Base-by-base conservation (phyloP, 2,797 vertebrate species). In the Adelosebastes latens region DNA sequence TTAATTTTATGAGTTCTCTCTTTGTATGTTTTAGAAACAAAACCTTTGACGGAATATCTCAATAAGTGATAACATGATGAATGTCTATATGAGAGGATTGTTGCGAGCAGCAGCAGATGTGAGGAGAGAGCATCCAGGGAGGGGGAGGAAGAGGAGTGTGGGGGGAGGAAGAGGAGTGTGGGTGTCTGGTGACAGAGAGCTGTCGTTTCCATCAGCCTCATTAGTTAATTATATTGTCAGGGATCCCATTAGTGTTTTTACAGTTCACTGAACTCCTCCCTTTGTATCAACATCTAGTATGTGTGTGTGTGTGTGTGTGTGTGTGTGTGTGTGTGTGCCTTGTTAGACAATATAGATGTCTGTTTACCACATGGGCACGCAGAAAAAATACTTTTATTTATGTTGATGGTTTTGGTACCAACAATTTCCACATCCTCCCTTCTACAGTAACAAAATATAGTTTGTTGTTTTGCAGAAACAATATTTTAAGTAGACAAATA, bases 171-270 rank as follows among this genome's bases (percentile, higher is more conserved):
- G 71, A 49, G 71, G 53, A 42, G 63, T 52, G 77, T 42, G 72
- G 74, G 79, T 79, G 81, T 81, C 75, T 72, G 75, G 58, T 85
- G 84, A 84, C 75, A 76, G 77, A 79, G 66, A 68, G 74, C 86
- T 80, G 85, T 89, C 85, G 64, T 66, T 73, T 88, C 81, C 88
- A 88, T 94, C 91, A 89, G 79, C 82, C 80, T 86, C 87, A 67
- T 89, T 82, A 88, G 84, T 89, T 90, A 89, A 94, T 93, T 89
- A 92, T 87, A 88, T 90, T 87, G 89, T 93, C 88, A 84, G 85
- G 55, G 80, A 92, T 92, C 91, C 84, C 90, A 93, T 94, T 93
- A 92, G 84, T 72, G 84, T 65, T 90, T 90, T 90, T 77, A 85
- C 83, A 90, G 63, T 87, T 91, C 89, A 89, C 82, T 90, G 87